phyloP scores from a whole-genome alignment of 2,888 invertebrate genomes.

The Cataglyphis altisquamis region DNA sequence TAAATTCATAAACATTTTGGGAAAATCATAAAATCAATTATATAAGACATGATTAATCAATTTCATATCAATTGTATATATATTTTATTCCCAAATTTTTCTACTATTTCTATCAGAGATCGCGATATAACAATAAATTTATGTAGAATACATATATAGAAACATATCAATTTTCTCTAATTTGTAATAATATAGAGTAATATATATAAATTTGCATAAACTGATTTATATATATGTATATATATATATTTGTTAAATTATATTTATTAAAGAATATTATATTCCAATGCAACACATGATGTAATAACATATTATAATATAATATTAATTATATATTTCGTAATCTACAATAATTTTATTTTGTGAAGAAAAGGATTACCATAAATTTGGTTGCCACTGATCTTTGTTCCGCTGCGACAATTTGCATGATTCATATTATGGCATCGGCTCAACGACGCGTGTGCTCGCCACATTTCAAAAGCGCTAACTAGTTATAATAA shows the following conservation, averaged over 20 bases:
- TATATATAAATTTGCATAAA: not conserved
- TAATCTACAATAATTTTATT: slow-evolving; percentile 13
- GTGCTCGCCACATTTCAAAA: slow-evolving; percentile 43
- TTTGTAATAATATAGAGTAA: not conserved
- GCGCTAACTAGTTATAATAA: slow-evolving; percentile 48
- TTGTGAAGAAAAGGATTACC: slow-evolving; percentile 7
- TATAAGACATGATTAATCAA: not conserved
- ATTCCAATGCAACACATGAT: not conserved
- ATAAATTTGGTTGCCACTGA: slow-evolving; percentile 30
- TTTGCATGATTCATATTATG: slow-evolving; percentile 28
- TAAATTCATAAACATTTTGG: not conserved
- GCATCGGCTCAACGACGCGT: slow-evolving; percentile 36
- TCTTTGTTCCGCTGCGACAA: slow-evolving; percentile 40
- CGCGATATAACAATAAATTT: no score
- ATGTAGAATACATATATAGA: not conserved
- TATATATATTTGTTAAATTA: no score
- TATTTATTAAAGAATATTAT: slow-evolving; percentile 4
- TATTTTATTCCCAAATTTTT: not conserved
- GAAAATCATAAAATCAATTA: not conserved
- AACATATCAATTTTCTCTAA: not conserved
- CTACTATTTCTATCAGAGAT: not conserved
- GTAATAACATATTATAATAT: not conserved
- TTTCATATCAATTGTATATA: not conserved
- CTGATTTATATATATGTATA: not conserved
- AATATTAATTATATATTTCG: slow-evolving; percentile 30